Base-by-base conservation (phyloP, 2,888 invertebrate genomes). In the Melanostoma scalare region DNA sequence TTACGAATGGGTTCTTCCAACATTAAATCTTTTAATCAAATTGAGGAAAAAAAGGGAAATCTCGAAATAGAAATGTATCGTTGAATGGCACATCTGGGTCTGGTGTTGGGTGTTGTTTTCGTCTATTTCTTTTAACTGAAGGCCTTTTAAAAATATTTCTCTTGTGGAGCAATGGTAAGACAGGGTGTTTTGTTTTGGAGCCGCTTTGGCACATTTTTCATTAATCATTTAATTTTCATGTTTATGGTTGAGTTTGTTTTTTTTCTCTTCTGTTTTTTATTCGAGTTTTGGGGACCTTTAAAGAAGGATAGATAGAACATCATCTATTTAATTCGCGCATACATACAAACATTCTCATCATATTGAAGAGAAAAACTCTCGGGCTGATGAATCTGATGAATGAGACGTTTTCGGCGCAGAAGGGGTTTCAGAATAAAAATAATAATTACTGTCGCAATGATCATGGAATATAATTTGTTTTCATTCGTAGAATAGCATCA, bases 191-290 rank as follows among this genome's bases (percentile, higher is more conserved):
- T 50, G 35, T 69, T 53, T 30, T 48, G 33, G 10, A 77, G 67
- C 38, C 46, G 46, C 48, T 6, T n/a, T 48, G 36, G 35, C 35
- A 50, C 50, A 40, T 30, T 60, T 40, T 67, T 71, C 80, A 81
- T 81, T 76, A 76, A 81, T 81, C 80, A 81, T 81, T 67, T 65
- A 71, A 76, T 81, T 74, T 75, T 55, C 80, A 65, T 80, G 69
- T 75, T 71, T 71, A 65, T 36, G 58, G 69, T 56, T 46, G 63
- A 35, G n/a, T 31, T 61, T 6, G 36, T 30, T 53, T 20, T 42
- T 35, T 36, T 60, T 35, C 5, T n/a, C 3, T 33, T 33, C 9
- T n/a, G n/a, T 46, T 46, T 76, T 69, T 76, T 76, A 44, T 56
- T 74, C 63, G 36, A 35, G 10, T 9, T 50, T 44, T 9, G 40